Evolutionary conservation across 2,797 vertebrate species (phyloP).

Genomic region (Rhyacichthys aspro): DNA sequence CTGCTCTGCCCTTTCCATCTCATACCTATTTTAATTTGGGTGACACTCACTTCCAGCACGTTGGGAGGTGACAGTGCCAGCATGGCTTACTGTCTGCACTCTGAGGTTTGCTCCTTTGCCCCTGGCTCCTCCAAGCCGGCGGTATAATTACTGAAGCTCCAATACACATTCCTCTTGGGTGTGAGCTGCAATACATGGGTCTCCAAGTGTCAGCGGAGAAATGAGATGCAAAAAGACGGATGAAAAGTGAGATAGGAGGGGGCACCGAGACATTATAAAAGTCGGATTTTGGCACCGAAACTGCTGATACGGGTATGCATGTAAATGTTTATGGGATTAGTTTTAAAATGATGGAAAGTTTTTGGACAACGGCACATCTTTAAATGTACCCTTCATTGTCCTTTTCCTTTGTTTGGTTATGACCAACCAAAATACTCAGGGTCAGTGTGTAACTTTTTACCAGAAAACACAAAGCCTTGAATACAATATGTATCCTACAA

Average conservation of each 20-base stretch:
- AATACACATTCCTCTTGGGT: conserved; percentile 46
- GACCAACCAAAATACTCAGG: too few relatives aligned
- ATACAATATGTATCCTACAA: too few relatives aligned
- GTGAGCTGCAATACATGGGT: conserved; percentile 44
- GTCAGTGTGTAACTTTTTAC: too few relatives aligned
- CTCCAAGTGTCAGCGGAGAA: conserved; percentile 52
- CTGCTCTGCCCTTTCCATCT: conserved; percentile 29
- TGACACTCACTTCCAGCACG: conserved; percentile 34
- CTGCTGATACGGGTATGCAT: conserved; percentile 68
- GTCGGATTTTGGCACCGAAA: conserved; percentile 69
- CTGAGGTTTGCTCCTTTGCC: conserved; percentile 60
- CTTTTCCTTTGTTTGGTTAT: too few relatives aligned
- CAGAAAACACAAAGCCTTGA: too few relatives aligned
- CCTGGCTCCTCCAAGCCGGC: conserved; percentile 52
- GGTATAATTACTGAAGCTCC: conserved; percentile 66
- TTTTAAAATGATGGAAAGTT: conserved; percentile 23
- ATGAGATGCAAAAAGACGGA: conserved; percentile 48
- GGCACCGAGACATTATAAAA: conserved; percentile 63
- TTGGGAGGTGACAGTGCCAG: conserved; percentile 44
- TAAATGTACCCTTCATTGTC: conserved; percentile 18
- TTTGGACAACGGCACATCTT: conserved; percentile 32
- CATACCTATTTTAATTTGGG: conserved; percentile 61
- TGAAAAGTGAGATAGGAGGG: background rate
- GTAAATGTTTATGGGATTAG: conserved; percentile 70
- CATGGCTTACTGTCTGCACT: conserved; percentile 37